Conservation (phyloP, 2,888 invertebrate species). For the Acleris laterana region DNA sequence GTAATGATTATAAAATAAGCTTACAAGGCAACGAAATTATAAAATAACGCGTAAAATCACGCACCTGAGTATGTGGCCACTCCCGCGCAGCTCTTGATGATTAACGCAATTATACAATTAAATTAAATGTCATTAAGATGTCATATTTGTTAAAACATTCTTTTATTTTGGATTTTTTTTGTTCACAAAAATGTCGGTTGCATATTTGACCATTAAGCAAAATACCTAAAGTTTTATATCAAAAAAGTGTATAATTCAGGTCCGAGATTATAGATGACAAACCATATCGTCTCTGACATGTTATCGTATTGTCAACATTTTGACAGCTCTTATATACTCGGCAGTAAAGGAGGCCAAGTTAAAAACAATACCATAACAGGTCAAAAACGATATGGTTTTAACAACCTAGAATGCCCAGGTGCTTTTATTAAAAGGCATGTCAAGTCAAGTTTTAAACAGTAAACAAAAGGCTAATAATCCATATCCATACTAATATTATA, state of each 20-base stretch:
- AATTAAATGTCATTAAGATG: conserved; percentile 13
- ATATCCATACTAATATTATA: too few species aligned
- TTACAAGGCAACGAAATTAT: conserved; percentile 40
- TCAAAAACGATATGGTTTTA: too few species aligned
- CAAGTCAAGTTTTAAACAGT: too few species aligned
- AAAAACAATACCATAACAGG: too few species aligned
- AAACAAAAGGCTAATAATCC: too few species aligned
- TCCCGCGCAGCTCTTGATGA: conserved; percentile 48
- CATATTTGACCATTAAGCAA: neutral
- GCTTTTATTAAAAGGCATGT: too few species aligned
- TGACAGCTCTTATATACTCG: too few species aligned
- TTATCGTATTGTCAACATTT: too few species aligned
- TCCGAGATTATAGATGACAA: too few species aligned
- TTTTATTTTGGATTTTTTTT: neutral
- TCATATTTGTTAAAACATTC: neutral
- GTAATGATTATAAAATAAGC: conserved; percentile 29
- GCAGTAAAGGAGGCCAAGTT: too few species aligned
- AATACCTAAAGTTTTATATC: neutral
- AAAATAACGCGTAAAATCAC: conserved; percentile 41
- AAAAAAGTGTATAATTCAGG: neutral
- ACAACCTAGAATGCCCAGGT: too few species aligned
- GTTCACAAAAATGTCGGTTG: neutral
- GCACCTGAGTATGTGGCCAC: conserved; percentile 62
- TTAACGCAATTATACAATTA: conserved; percentile 14
- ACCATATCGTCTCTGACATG: too few species aligned